Base-by-base conservation (phyloP, 53 echinoderm and acorn worm genomes). In the Actinopyga echinites region DNA sequence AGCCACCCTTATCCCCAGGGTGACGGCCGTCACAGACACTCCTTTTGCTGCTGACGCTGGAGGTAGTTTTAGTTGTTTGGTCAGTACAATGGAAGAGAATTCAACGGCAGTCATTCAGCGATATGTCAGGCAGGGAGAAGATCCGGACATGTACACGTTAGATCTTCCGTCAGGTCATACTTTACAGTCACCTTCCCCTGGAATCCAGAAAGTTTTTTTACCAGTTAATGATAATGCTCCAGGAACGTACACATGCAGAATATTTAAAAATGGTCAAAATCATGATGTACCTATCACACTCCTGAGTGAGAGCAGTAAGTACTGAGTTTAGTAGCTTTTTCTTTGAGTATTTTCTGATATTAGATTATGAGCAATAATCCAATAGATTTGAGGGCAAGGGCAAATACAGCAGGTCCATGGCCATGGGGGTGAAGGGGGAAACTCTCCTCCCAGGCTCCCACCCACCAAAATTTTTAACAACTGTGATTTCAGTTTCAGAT, bases 191-290 rank as follows among this genome's bases (percentile, higher is more conserved):
- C 17, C 40, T 36, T 37, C 63, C 19, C 23, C 38, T 5, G 35
- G 35, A 59, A 36, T 80, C 20, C 19, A 62, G n/a, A 37, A 11
- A 22, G 62, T 80, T 61, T 24, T 30, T 40, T 62, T 80, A 24
- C 81, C 81, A 21, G 81, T 23, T 1, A 80, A 59, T 42, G n/a
- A 59, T 17, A 36, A 80, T 36, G 61, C 81, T n/a, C 81, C 58
- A 38, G 81, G 81, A 23, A 80, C 63, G 21, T 80, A 60, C 34
- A 80, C 60, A 17, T 80, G 81, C 60, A 23, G 63, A 12, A 42
- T 80, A 44, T 62, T 62, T 26, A 80, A 80, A 24, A 62, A 80
- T 80, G 81, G 81, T 25, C 60, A 80, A 15, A 80, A 33, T 30
- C 63, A 61, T 38, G 62, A 80, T 38, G 81, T 62, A 6, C 60